Evolutionary conservation across 2,113 vertebrate species (phyloP).

Genomic region (Sigmodon hispidus): DNA sequence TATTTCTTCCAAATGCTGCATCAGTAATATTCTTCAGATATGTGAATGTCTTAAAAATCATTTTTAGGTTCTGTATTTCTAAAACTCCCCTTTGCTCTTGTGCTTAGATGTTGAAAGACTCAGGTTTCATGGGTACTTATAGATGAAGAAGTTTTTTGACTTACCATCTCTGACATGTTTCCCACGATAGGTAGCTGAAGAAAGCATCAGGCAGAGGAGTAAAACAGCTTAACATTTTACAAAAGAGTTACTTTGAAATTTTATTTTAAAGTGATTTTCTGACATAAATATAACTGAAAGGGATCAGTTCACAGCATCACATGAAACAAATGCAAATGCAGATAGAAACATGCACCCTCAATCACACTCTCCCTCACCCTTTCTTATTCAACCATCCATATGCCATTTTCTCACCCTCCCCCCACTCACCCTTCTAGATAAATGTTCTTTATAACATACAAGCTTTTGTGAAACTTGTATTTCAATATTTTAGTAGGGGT

Average conservation of each 20-base stretch:
- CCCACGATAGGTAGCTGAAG: background rate
- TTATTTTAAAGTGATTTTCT: slow-evolving; percentile 3
- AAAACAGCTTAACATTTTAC: background rate
- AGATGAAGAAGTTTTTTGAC: background rate
- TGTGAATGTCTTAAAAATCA: background rate
- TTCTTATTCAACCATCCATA: background rate
- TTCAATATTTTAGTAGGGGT: slow-evolving; percentile 5
- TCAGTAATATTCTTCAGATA: background rate
- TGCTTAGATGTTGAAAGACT: background rate
- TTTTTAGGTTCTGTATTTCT: background rate
- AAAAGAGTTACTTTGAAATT: background rate
- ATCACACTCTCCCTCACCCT: background rate
- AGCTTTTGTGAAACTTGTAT: background rate
- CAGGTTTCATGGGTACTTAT: background rate
- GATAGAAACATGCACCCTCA: background rate
- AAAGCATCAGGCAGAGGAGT: background rate
- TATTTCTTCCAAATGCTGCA: background rate
- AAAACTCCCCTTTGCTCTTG: background rate
- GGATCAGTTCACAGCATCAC: background rate
- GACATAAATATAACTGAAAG: background rate
- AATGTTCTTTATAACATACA: background rate
- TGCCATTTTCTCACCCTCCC: background rate
- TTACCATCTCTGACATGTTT: background rate
- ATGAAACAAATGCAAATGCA: background rate
- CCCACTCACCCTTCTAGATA: background rate